phyloP scores from a whole-genome alignment of 2,888 invertebrate genomes.

The Orchesellides sinensis region DNA sequence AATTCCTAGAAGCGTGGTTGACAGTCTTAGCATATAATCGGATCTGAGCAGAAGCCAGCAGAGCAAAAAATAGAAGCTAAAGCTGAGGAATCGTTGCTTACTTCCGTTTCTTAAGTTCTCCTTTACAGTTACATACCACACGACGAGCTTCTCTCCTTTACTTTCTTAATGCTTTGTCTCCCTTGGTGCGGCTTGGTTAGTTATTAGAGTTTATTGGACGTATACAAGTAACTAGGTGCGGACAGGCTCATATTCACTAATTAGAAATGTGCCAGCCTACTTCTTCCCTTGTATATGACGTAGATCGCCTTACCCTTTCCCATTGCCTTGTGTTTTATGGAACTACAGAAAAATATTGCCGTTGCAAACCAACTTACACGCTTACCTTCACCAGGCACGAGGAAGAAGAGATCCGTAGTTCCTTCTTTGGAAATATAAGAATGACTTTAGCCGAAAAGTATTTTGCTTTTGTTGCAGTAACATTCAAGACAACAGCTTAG shows the following conservation, averaged over 20 bases:
- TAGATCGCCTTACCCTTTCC: slow-evolving; percentile 20
- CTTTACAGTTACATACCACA: slow-evolving; percentile 19
- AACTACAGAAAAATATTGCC: background rate
- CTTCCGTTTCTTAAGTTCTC: slow-evolving; percentile 18
- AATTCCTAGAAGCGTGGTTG: slow-evolving; percentile 28
- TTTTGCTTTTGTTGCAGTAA: background rate
- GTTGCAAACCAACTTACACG: background rate
- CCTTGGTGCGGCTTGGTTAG: slow-evolving; percentile 14
- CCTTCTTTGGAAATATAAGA: background rate
- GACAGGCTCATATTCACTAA: slow-evolving; percentile 59
- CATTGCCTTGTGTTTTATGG: slow-evolving; percentile 10
- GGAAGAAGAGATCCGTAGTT: background rate
- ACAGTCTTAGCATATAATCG: slow-evolving; percentile 44
- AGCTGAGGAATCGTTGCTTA: slow-evolving; percentile 14
- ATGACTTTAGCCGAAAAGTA: background rate
- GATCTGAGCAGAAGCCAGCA: slow-evolving; percentile 36
- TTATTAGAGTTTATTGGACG: slow-evolving; percentile 37
- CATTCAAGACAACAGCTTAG: too few relatives aligned
- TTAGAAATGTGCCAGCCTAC: slow-evolving; percentile 52
- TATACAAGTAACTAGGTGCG: slow-evolving; percentile 44
- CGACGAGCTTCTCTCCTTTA: slow-evolving; percentile 13
- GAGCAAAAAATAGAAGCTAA: too few relatives aligned
- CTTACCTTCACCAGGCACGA: background rate
- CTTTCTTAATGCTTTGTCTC: slow-evolving; percentile 27
- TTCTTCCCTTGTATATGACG: too few relatives aligned